Conservation (phyloP, 2,113 vertebrate genomes). For the Erythrolamprus reginae region DNA sequence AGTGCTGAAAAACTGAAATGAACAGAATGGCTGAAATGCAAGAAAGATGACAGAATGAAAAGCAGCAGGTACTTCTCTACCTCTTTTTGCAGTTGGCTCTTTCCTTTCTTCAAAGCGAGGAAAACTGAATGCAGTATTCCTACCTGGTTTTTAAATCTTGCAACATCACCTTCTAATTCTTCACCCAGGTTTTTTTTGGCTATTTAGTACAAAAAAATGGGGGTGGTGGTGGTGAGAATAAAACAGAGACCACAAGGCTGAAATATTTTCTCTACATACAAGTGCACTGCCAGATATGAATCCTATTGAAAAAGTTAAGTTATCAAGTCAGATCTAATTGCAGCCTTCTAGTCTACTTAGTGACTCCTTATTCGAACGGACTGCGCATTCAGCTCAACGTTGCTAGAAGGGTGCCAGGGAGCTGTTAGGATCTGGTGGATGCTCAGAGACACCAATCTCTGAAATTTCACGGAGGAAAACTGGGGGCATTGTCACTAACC, state of each 20-base stretch:
- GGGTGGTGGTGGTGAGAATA: not conserved
- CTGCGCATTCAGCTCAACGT: too few relatives aligned
- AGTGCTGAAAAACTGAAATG: conserved; percentile 57
- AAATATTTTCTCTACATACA: conserved; percentile 57
- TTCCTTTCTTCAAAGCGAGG: conserved; percentile 73
- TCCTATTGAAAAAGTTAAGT: not conserved
- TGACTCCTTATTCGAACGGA: too few relatives aligned
- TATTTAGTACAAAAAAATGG: not conserved
- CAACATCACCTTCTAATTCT: conserved; percentile 69
- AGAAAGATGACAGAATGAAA: conserved; percentile 49
- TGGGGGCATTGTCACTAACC: too few relatives aligned
- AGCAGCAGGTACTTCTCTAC: conserved; percentile 67
- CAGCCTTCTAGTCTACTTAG: too few relatives aligned
- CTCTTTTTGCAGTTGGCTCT: conserved; percentile 73
- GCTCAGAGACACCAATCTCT: too few relatives aligned
- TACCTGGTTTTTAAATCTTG: conserved; percentile 80
- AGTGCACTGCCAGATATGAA: conserved; percentile 64
- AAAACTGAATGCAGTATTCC: conserved; percentile 72
- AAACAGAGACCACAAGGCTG: not conserved
- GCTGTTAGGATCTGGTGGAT: too few relatives aligned
- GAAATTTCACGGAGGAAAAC: too few relatives aligned
- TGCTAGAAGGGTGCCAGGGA: too few relatives aligned
- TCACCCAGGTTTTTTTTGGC: conserved; percentile 70
- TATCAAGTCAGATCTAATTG: conserved; percentile 21
- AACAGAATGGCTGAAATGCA: conserved; percentile 47